phyloP scores from a whole-genome alignment of 1,140 invertebrate species.

The Macrocentrus cingulum region DNA sequence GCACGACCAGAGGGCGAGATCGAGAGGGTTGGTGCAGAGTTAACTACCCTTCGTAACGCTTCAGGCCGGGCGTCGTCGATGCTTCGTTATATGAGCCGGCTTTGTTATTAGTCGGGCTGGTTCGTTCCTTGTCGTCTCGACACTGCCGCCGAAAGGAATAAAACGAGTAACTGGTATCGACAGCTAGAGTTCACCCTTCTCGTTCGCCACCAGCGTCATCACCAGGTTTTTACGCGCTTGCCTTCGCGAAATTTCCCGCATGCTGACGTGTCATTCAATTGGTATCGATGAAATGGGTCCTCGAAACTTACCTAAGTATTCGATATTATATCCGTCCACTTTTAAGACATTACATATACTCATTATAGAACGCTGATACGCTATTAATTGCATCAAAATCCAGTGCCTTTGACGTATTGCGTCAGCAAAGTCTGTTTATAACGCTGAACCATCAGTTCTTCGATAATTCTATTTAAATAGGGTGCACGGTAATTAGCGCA shows the following conservation, averaged over 20 bases:
- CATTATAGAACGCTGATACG: too few species aligned
- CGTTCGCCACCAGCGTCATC: neutral
- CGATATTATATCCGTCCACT: too few species aligned
- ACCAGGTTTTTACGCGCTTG: conserved; percentile 1
- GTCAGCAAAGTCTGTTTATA: too few species aligned
- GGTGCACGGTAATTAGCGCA: too few species aligned
- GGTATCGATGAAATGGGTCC: too few species aligned
- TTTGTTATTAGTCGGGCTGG: conserved; percentile 24
- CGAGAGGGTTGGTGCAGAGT: conserved; percentile 8
- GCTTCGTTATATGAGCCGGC: conserved; percentile 25
- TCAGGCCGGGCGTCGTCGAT: neutral
- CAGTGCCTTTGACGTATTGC: too few species aligned
- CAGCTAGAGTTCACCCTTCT: conserved; percentile 9
- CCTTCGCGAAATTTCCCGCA: neutral
- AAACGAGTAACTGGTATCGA: conserved; percentile 28
- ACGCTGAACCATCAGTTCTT: too few species aligned
- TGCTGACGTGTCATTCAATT: neutral
- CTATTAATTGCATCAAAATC: too few species aligned
- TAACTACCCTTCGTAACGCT: conserved; percentile 15
- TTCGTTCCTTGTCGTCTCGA: conserved; percentile 24
- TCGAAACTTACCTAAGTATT: too few species aligned
- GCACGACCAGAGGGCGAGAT: conserved; percentile 11
- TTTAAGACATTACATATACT: too few species aligned
- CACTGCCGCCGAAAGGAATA: conserved; percentile 23
- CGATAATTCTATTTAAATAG: too few species aligned